Base-by-base conservation (phyloP, 2,888 invertebrate genomes). In the Caprella mutica region DNA sequence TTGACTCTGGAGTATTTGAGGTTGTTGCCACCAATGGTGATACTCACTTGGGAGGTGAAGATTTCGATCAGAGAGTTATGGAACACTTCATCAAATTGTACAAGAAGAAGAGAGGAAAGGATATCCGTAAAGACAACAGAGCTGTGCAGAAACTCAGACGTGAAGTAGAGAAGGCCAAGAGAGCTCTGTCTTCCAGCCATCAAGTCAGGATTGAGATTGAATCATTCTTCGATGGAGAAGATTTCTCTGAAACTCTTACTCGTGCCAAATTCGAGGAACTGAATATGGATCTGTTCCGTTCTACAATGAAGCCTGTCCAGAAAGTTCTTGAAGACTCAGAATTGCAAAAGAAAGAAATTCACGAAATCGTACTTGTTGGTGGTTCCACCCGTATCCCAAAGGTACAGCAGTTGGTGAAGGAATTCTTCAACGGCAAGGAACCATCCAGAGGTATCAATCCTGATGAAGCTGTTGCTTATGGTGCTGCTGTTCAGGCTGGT, bases 331-430 rank as follows among this genome's bases (percentile, higher is more conserved):
- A 96, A 73, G 98, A 99, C 75, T 91, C 94, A n/a, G 94, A 96
- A 73, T 87, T 98, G 85, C 90, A 90, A 78, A 96, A 94, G 74
- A 89, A 90, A 69, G 94, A 98, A 70, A 88, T 99, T 38, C 89
- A 97, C 73, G 98, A 99, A 76, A 96, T 99, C 70, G 97, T 99
- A 3, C 78, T 99, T 52, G 98, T 98, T 52, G 98, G 98, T 70
- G 98, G 98, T 66, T 96, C 96, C 8, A 98, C 98, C n/a, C 86
- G 98, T 78, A 99, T 99, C 69, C 98, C 98, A 56, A 98, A 97
- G 75, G 86, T 98, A 27, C 97, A 90, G 72, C 87, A 89, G 72
- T 74, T 90, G 68, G 89, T 90, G 14, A 89, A 90, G 71, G 90
- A 91, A 73, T 93, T 86, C 80, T 98, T 98, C 76, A 85, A 86